Percentiles rank a stretch among this genome's conserved stretches.
Conservation (phyloP, 2,113 vertebrate species). For the Oxyruncus cristatus region DNA sequence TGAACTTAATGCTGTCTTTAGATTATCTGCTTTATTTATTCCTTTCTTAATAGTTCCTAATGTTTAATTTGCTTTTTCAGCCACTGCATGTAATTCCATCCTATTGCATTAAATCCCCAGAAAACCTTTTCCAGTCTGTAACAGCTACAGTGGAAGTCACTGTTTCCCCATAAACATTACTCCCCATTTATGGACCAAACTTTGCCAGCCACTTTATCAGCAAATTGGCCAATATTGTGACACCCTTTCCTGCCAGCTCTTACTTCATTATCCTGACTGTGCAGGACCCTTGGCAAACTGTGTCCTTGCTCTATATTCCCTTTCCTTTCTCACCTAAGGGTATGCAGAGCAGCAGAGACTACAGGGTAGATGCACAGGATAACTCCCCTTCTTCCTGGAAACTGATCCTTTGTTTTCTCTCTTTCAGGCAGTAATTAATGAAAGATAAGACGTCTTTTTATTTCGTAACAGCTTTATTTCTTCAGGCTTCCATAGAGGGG, state of each 20-base stretch:
- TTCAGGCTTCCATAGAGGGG: not conserved
- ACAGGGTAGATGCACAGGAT: not conserved
- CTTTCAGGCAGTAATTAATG: not conserved
- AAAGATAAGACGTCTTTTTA: not conserved
- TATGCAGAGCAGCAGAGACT: not conserved
- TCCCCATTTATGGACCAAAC: not conserved
- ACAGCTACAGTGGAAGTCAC: not conserved
- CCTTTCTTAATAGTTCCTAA: not conserved
- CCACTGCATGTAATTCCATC: not conserved
- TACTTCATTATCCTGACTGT: not conserved
- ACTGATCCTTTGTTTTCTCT: not conserved
- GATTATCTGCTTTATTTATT: not conserved
- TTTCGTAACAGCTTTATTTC: not conserved
- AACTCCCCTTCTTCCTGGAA: not conserved
- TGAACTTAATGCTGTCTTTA: not conserved
- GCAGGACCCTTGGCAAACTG: not conserved
- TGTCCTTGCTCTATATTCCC: accelerated
- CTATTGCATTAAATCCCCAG: not conserved
- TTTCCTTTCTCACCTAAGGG: not conserved
- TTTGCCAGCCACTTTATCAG: not conserved
- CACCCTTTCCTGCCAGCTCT: not conserved
- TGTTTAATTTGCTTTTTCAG: not conserved
- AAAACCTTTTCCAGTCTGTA: not conserved
- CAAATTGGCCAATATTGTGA: not conserved
- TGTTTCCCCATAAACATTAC: not conserved